A percentile compares a stretch with the other conserved stretches of the same genome.
phyloP scores from a whole-genome alignment of 2,888 invertebrate species.

The Megastigmus dorsalis region DNA sequence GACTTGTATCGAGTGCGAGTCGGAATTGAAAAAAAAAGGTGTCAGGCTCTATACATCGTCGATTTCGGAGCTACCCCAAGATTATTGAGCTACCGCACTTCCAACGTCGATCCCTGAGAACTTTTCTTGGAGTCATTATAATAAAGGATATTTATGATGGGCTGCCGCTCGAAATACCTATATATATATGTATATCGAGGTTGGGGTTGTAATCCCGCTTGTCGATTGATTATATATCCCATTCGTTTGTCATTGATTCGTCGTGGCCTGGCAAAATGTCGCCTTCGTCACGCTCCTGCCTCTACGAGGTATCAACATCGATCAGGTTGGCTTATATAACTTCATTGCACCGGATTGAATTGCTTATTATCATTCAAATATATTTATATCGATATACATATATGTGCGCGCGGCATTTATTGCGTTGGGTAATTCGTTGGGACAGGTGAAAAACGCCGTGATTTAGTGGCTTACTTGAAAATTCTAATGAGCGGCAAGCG shows the following conservation, averaged over 20 bases:
- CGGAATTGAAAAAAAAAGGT: constrained; percentile 6
- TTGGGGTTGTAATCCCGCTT: constrained; percentile 17
- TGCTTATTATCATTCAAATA: constrained; percentile 6
- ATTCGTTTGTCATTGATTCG: constrained; percentile 21
- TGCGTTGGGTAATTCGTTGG: not conserved
- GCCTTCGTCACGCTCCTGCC: constrained; percentile 14
- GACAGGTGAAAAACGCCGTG: too few species aligned
- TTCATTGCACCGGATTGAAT: not conserved
- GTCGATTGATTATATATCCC: constrained; percentile 34
- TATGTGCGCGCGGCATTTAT: not conserved
- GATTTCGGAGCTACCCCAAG: too few species aligned
- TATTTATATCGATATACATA: not conserved
- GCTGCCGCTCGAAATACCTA: constrained; percentile 3
- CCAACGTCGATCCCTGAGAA: constrained; percentile 27
- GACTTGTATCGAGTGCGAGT: too few species aligned
- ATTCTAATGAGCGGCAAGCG: too few species aligned
- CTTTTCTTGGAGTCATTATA: constrained; percentile 18
- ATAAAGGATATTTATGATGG: constrained; percentile 34
- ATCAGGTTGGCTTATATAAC: constrained; percentile 17
- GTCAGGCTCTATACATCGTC: not conserved
- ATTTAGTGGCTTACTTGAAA: not conserved
- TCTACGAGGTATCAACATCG: constrained; percentile 14
- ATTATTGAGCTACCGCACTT: too few species aligned
- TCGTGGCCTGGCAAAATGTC: not conserved
- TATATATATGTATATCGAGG: not conserved